phyloP scores from a whole-genome alignment of 2,888 invertebrate species.

The Parnassius smintheus region DNA sequence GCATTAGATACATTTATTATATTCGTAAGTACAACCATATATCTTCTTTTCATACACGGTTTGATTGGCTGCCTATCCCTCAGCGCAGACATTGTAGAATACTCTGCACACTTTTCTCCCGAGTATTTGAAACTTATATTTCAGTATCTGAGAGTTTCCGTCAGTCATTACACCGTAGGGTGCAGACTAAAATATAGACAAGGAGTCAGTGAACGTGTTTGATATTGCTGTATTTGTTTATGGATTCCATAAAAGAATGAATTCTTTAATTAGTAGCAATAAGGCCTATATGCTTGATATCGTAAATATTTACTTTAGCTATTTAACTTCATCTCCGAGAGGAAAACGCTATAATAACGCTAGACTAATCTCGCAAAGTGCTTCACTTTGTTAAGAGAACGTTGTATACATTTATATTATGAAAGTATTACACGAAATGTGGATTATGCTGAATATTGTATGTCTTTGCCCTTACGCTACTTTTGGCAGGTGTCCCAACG shows the following conservation, averaged over 20 bases:
- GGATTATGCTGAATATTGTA: constrained; percentile 25
- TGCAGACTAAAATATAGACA: too few relatives aligned
- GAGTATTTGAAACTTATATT: too few relatives aligned
- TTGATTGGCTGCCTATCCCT: too few relatives aligned
- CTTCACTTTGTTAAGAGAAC: constrained; percentile 34
- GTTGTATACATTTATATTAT: constrained; percentile 39
- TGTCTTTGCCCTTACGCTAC: constrained; percentile 1
- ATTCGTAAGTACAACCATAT: too few relatives aligned
- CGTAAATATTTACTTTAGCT: constrained; percentile 25
- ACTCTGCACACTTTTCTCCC: too few relatives aligned
- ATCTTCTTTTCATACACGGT: too few relatives aligned
- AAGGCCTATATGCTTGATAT: constrained; percentile 15
- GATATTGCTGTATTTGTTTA: background rate
- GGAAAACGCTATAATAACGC: constrained; percentile 31
- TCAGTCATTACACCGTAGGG: too few relatives aligned
- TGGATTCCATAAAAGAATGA: background rate
- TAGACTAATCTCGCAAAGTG: constrained; percentile 42
- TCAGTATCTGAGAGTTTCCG: too few relatives aligned
- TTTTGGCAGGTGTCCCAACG: too few relatives aligned
- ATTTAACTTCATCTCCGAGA: constrained; percentile 24
- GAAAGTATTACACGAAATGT: constrained; percentile 32
- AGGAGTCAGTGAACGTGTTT: too few relatives aligned
- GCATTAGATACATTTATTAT: too few relatives aligned
- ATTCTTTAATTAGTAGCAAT: constrained; percentile 6
- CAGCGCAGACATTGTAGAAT: too few relatives aligned